Conservation (phyloP, 2,888 invertebrate species). For the Ellobium chinense region DNA sequence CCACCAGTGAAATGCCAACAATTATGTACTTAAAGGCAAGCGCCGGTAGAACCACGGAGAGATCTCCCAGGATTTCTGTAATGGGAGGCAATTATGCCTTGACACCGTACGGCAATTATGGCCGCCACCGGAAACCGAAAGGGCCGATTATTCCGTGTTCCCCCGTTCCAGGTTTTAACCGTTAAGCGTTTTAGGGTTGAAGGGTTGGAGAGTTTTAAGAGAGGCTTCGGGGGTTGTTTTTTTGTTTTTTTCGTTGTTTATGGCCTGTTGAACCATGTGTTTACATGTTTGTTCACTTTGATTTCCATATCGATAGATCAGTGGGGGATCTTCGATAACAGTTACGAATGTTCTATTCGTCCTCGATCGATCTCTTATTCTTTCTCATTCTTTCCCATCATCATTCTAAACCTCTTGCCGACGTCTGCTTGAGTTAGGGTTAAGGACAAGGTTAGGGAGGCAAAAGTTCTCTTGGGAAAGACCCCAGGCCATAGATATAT, state of each 20-base stretch:
- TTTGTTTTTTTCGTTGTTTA: too few species aligned
- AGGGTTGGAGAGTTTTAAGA: too few species aligned
- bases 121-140: slow-evolving; percentile 1
- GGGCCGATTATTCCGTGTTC: not conserved
- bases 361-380: too few species aligned
- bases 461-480: too few species aligned
- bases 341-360: too few species aligned
- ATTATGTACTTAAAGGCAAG: slow-evolving; percentile 30
- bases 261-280: not conserved
- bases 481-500: too few species aligned
- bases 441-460: too few species aligned
- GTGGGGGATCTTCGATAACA: too few species aligned
- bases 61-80: slow-evolving; percentile 13
- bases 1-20: slow-evolving; percentile 17
- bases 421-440: too few species aligned
- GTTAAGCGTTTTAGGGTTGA: not conserved
- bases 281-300: not conserved
- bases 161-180: not conserved
- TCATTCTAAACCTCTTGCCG: too few species aligned
- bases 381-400: too few species aligned
- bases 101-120: slow-evolving; percentile 34
- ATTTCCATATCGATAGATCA: not conserved
- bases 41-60: not conserved
- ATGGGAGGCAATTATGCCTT: slow-evolving; percentile 25
- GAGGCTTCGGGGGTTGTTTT: too few species aligned